phyloP scores from a whole-genome alignment of 2,113 vertebrate species.

The Lagopus muta region DNA sequence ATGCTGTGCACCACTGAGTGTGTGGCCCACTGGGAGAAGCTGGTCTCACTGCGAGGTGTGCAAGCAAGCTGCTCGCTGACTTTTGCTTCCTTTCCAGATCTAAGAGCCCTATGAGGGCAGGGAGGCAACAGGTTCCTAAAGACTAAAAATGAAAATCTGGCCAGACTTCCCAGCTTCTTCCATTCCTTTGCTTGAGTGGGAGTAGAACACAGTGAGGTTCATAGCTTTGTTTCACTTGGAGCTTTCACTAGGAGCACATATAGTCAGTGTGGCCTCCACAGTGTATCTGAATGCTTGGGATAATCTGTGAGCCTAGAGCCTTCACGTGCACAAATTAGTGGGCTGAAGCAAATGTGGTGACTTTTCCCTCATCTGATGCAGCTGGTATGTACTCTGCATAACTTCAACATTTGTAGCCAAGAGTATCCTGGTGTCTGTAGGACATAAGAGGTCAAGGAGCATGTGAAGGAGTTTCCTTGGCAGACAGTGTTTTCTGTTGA shows the following conservation, averaged over 20 bases:
- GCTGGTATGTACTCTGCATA: not conserved
- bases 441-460: not conserved
- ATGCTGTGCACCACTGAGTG: not conserved
- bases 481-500: not conserved
- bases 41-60: not conserved
- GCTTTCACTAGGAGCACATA: not conserved
- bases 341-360: not conserved
- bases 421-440: not conserved
- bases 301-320: not conserved
- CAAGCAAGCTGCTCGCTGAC: not conserved
- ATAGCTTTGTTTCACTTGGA: not conserved
- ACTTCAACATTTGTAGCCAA: not conserved
- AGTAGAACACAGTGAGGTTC: not conserved
- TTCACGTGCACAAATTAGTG: not conserved
- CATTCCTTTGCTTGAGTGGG: not conserved
- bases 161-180: not conserved
- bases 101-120: not conserved
- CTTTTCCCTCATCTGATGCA: not conserved
- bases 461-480: not conserved
- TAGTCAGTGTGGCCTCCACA: not conserved
- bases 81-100: not conserved
- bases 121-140: not conserved
- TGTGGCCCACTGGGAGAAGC: not conserved
- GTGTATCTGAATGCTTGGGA: not conserved
- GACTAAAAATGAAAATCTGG: not conserved